Evolutionary conservation across 2,113 vertebrate species (phyloP), one percentile per base, ranked within the genome.

Genomic region (Campylomormyrus numenius): DNA sequence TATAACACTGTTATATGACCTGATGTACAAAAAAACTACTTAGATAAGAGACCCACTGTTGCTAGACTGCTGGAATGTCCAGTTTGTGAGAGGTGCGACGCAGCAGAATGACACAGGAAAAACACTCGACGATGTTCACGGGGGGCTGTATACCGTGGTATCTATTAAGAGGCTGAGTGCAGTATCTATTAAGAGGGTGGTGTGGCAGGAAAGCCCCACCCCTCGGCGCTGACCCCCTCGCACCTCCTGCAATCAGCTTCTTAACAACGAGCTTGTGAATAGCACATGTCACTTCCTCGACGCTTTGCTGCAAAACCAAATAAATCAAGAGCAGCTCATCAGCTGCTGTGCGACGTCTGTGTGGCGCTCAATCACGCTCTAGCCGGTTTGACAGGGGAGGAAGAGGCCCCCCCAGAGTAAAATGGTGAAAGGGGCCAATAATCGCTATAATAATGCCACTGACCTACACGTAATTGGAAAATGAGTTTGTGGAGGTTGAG

Each of bases 381-480:
- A 50, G 74, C 39, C 17, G 58, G 48, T 42, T 80, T 87, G 87
- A 89, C 84, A 85, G 88, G 84, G 89, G 86, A 52, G 88, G 62
- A 56, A 45, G 27, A 88, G 62, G 84, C 85, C 90, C 92, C 90
- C 92, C 90, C 84, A 17, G 88, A 92, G 85, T 91, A 91, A 83
- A 91, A 91, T 91, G 89, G 89, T 62, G 62, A 90, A 91, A 91
- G 88, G 91, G 91, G 89, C 85, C 89, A 46, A 90, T 92, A 90
- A 92, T 92, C 90, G 87, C 66, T 56, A 62, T 91, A 91, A 91
- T 93, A 91, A 92, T 90, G 92, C 87, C 80, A 80, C 88, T 93
- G 93, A 93, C 93, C 92, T 92, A 87, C 89, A 89, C 89, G 48
- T 92, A 92, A 93, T 91, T 91, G 91, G 88, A 87, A 92, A 92